Base-by-base conservation (phyloP, 2,797 vertebrate genomes). In the Gymnoscopelus braueri region DNA sequence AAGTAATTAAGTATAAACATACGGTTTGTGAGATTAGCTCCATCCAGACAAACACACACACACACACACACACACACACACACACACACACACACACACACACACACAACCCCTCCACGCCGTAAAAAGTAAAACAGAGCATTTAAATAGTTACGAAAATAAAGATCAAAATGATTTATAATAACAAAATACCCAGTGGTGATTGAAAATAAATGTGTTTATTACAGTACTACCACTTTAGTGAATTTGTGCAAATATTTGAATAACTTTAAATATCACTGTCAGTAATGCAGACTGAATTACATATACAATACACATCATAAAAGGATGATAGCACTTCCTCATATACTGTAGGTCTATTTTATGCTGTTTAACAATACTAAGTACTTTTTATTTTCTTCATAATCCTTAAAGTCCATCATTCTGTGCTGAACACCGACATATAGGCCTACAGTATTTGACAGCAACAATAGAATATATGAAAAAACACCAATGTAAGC, bases 81-180 rank as follows among this genome's bases (percentile, higher is more conserved):
- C 19, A 19, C 19, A 19, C 19, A 19, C 19, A 19, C 19, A 19
- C 19, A 19, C 19, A 19, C 19, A 19, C 19, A 19, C 19, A 19
- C 19, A 19, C 19, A 19, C 19, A 19, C 19, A 19, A n/a, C n/a
- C 19, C 19, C 19, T 19, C 19, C 19, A 19, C 19, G 19, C 19
- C 19, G 19, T 19, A 19, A 19, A 19, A 19, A 19, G 19, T 19
- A 69, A 71, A 79, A 55, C 24, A 24, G 62, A 72, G 63, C 54
- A 78, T 83, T 86, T 74, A 77, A 83, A 86, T 79, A 77, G 67
- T 69, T 82, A 75, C 64, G 60, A 56, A 63, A 80, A 74, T 68
- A 75, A 82, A 84, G 71, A 80, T 74, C 56, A 81, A 53, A 81
- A 77, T 71, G 60, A 77, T 84, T 80, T 67, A 79, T 70, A 74